A percentile compares a stretch with the other conserved stretches of the same genome.
Evolutionary conservation across 2,797 vertebrate species (phyloP).

Genomic region (Pogoniulus pusillus): DNA sequence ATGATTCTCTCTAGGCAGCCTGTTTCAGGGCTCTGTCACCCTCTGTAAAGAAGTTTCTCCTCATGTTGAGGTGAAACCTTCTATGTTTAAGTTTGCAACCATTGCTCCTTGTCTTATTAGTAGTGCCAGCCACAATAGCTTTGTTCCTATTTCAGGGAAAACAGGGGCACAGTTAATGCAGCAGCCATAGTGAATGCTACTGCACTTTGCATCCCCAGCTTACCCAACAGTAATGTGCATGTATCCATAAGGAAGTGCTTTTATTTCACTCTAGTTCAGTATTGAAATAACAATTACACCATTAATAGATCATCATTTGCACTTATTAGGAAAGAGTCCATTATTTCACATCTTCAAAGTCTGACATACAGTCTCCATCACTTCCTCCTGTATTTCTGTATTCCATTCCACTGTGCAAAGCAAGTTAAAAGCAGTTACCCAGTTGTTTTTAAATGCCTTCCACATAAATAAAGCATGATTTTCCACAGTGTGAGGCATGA

Average conservation of each 20-base stretch:
- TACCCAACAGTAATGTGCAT: not conserved
- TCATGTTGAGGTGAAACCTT: no score
- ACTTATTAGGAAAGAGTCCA: not conserved
- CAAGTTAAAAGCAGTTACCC: not conserved
- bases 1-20: no score
- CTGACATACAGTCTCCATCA: not conserved
- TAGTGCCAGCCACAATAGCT: not conserved
- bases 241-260: not conserved
- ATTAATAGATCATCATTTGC: not conserved
- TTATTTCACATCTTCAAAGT: not conserved
- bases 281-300: not conserved
- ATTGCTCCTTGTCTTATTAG: no score
- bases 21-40: no score
- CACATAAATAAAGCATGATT: not conserved
- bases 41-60: no score
- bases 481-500: not conserved
- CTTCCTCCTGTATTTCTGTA: not conserved
- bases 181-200: not conserved
- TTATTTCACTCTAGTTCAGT: not conserved
- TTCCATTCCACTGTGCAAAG: not conserved
- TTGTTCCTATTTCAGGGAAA: not conserved
- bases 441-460: not conserved
- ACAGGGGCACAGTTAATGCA: not conserved
- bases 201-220: not conserved
- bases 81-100: no score